Percentiles rank a stretch among this genome's conserved stretches.
Evolutionary conservation across 30 jellyfish, hydroid and myxozoan genomes (phyloP).

Genomic region (Nemopilema nomurai): DNA sequence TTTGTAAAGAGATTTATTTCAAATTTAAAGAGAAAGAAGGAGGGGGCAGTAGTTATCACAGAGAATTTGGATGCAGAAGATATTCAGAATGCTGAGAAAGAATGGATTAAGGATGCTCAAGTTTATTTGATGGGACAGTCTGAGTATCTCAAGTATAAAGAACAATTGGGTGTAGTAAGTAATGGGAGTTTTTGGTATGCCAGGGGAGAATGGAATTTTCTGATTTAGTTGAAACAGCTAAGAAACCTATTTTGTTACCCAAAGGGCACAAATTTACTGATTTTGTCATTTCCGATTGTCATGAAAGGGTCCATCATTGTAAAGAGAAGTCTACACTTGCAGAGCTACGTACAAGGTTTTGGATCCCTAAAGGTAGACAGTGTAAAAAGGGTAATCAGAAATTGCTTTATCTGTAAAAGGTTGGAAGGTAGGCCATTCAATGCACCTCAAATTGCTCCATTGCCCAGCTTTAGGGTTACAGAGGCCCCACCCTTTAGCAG

Average conservation of each 20-base stretch:
- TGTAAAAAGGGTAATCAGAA: neutral
- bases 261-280: constrained; percentile 33
- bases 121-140: constrained; percentile 5
- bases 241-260: constrained; percentile 34
- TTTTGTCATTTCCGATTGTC: constrained; percentile 21
- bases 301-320: constrained; percentile 32
- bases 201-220: constrained; percentile 37
- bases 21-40: constrained; percentile 44
- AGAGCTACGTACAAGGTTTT: neutral
- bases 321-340: constrained; percentile 26
- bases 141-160: constrained; percentile 5
- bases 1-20: constrained; percentile 45
- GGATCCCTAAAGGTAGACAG: constrained; percentile 7
- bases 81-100: constrained; percentile 30
- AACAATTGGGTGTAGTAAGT: constrained; percentile 5
- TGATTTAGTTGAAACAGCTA: constrained; percentile 10
- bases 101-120: constrained; percentile 53
- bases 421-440: constrained; percentile 30
- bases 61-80: constrained; percentile 19
- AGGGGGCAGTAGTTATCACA: neutral
- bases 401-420: constrained; percentile 9
- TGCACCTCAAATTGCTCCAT: constrained; percentile 12
- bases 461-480: constrained; percentile 25
- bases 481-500: constrained; percentile 41
- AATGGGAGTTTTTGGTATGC: constrained; percentile 32